These are phyloP conservation scores for Procambarus virginalis DNA, from an alignment of 1,140 invertebrate genomes.

Conservation along the genomic window DNA sequence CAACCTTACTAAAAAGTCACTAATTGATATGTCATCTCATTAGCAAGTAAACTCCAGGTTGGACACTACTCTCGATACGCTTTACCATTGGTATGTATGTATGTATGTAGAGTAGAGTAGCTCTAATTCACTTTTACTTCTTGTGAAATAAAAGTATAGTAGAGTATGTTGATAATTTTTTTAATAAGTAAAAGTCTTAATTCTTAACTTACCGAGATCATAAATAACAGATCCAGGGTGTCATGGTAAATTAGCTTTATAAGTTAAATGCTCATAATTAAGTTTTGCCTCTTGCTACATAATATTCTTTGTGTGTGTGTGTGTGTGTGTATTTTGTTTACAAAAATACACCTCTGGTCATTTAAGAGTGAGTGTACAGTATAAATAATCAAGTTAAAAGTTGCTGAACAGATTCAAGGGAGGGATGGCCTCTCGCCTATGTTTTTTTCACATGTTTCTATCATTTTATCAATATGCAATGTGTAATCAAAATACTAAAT, in stretches of 20 bases:
- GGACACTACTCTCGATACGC: no score
- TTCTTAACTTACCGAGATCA: not conserved
- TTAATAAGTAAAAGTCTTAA: no score
- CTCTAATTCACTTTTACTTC: no score
- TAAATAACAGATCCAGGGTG: not conserved
- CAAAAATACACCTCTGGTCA: not conserved
- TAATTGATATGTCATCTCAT: constrained; percentile 40
- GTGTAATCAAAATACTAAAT: not conserved
- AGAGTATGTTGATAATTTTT: no score
- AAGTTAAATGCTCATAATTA: not conserved
- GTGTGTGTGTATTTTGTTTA: not conserved
- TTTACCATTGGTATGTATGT: no score
- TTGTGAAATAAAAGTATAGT: no score
- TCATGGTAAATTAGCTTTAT: not conserved
- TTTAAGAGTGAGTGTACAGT: not conserved
- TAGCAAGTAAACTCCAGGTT: not conserved
- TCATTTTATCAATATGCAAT: not conserved
- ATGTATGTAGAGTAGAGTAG: no score
- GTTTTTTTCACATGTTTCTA: not conserved
- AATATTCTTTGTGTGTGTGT: not conserved
- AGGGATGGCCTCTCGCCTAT: not conserved
- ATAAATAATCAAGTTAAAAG: not conserved
- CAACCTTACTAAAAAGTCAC: constrained; percentile 78
- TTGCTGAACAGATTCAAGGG: not conserved
- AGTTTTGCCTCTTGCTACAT: not conserved